Base-by-base conservation (phyloP, 2,113 vertebrate species). In the Paralichthys olivaceus region DNA sequence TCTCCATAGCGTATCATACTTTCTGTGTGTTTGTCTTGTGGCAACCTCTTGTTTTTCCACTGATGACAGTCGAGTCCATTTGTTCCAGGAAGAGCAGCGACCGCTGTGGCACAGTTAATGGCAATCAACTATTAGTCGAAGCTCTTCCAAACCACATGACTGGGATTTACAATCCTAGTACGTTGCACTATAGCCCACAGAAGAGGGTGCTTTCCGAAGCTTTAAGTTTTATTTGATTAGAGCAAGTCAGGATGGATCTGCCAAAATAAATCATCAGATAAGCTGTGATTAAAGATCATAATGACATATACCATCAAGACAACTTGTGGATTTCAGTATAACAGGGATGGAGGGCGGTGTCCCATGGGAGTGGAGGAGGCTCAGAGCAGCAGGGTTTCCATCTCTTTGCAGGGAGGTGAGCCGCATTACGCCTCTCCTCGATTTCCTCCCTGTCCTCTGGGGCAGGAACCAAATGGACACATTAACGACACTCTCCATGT, bases 361-460 rank as follows among this genome's bases (percentile, higher is more conserved):
- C 78, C 61, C 34, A 0, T 0, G 74, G 57, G 22, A 7, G 17
- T 7, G 28, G 70, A 22, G 40, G 60, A 23, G 49, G 70, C 32
- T 54, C 78, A 14, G 69, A 80, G 72, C 80, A 65, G 78, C 74
- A 61, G 74, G 61, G 74, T 70, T 73, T 83, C 79, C 71, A 66
- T 84, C 69, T 67, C 81, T 78, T 64, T 75, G 34, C 29, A 20
- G 14, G 32, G 49, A 63, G 17, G 17, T 63, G 58, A 63, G 61
- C 13, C 32, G 74, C 88, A 90, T 90, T 90, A 89, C 7, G 59
- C 82, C 69, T 75, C 81, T 64, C 59, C 64, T 85, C 81, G 79
- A 90, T 85, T 93, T 89, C 90, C 92, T 84, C 70, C 87, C 79
- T 79, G 59, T 64, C 88, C 83, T 80, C 77, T 56, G 75, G 84